Evolutionary conservation across 2,113 vertebrate genomes (phyloP), one percentile per base, ranked within the genome.

Genomic region (Rhinogobius similis): DNA sequence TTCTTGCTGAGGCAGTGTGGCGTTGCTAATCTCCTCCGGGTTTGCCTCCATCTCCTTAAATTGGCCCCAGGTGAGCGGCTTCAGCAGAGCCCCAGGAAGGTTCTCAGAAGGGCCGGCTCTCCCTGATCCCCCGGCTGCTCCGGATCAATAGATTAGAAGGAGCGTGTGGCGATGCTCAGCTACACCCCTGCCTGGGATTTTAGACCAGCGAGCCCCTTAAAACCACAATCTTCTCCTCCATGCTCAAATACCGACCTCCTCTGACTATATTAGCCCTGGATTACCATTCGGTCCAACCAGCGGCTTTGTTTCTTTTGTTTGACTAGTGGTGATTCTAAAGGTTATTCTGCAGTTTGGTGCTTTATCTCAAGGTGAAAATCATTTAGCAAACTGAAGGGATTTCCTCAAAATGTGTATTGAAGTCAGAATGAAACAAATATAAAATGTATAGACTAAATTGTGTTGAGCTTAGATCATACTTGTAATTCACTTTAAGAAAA

Each of bases 121-220:
- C 26, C 23, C 53, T 80, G 20, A 75, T 86, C 72, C 74, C 63
- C 65, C 53, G 43, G 62, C 58, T 82, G 80, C 83, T 76, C 77
- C 18, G 73, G 75, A 81, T 82, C 73, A 65, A 61, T 55, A 79
- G 53, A 79, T 84, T 79, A 81, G 52, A 3, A 0, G 71, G 72
- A 67, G 67, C 65, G 72, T 72, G 44, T 29, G 70, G 61, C 62
- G 61, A 56, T 29, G 65, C 16, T 78, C 65, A 44, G 75, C n/a
- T n/a, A n/a, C n/a, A n/a, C 64, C 48, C 44, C 65, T 65, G 55
- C 58, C 39, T 55, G 65, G 81, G 77, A 75, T 78, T 78, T 81
- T 24, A 53, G 53, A 56, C 62, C 70, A 61, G 16, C 21, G 59
- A 75, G n/a, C 27, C 61, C 27, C 56, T 61, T 48, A 82, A 68